Evolutionary conservation across 2,797 vertebrate species (phyloP), one percentile per base, ranked within the genome.

Genomic region (Merluccius polli): DNA sequence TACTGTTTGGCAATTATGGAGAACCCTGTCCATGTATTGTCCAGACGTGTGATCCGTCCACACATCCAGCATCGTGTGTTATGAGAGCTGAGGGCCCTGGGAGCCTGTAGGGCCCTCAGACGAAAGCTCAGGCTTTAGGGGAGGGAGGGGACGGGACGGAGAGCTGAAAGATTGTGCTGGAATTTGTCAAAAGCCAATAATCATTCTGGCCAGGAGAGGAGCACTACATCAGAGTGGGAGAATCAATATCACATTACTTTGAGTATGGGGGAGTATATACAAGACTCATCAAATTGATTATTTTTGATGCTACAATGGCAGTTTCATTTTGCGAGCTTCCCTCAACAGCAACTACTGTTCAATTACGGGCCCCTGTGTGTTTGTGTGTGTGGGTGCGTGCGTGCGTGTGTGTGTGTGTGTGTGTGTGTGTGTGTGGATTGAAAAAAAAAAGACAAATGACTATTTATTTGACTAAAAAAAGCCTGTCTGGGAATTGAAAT

Each of bases 161-260:
- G 78, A 21, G 8, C 44, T 73, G 83, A 86, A 89, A 90, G 83
- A 89, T 85, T 87, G 86, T 83, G 82, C 73, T 82, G 86, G 89
- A 93, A 93, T 93, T 91, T 91, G 88, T 94, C 90, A 93, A 92
- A 92, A 92, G 88, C 91, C 91, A 92, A 92, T 93, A 93, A 93
- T 94, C 91, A 92, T 88, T 89, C 75, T 88, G 87, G 81, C 80
- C 81, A 84, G 78, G 79, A 87, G 88, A 91, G 85, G 86, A 90
- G 88, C 82, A 88, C 83, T 93, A 92, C 87, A 93, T 93, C 91
- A 92, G 85, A 84, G 87, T 44, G 52, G 41, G 72, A 78, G 48
- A 91, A 95, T 95, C 94, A 94, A 95, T 95, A 95, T 90, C 90
- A 88, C 91, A 95, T 95, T 95, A 94, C 93, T 92, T 91, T 91